Conservation (phyloP, 1,140 invertebrate species). For the Sinonovacula constricta region DNA sequence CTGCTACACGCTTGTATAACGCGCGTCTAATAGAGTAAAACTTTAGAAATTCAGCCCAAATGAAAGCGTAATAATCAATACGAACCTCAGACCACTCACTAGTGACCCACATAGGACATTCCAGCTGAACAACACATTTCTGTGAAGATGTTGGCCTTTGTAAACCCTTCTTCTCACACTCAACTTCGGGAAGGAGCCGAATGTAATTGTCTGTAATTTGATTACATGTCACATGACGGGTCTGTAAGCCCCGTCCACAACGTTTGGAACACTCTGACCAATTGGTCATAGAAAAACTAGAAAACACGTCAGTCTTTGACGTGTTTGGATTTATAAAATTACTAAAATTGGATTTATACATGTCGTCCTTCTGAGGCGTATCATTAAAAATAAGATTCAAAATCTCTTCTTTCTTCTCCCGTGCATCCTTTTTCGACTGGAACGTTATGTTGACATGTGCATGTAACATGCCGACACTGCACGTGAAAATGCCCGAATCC, state of each 20-base stretch:
- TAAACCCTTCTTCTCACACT: constrained; percentile 53
- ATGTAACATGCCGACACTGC: constrained; percentile 53
- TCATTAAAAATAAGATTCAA: constrained; percentile 32
- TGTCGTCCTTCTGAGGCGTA: constrained; percentile 30
- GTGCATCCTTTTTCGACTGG: constrained; percentile 52
- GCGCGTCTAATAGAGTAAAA: no score
- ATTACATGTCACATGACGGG: constrained; percentile 57
- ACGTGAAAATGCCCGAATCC: constrained; percentile 60
- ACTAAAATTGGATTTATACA: constrained; percentile 41
- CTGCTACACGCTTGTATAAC: no score
- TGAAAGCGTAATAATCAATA: no score
- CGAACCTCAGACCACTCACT: constrained; percentile 38
- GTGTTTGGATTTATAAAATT: constrained; percentile 31
- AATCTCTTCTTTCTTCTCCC: constrained; percentile 25
- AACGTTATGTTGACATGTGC: constrained; percentile 54
- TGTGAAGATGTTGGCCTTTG: constrained; percentile 43
- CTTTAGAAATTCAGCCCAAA: no score
- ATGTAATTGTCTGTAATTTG: constrained; percentile 57
- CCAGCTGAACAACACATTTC: constrained; percentile 54
- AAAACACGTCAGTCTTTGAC: constrained; percentile 20
- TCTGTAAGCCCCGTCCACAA: constrained; percentile 59
- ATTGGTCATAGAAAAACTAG: constrained; percentile 46
- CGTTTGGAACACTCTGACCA: constrained; percentile 60
- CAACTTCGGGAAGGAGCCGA: constrained; percentile 37
- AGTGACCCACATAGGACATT: constrained; percentile 58